phyloP scores from a whole-genome alignment of 2,797 vertebrate genomes.

The Microctenopoma steveboyesi region DNA sequence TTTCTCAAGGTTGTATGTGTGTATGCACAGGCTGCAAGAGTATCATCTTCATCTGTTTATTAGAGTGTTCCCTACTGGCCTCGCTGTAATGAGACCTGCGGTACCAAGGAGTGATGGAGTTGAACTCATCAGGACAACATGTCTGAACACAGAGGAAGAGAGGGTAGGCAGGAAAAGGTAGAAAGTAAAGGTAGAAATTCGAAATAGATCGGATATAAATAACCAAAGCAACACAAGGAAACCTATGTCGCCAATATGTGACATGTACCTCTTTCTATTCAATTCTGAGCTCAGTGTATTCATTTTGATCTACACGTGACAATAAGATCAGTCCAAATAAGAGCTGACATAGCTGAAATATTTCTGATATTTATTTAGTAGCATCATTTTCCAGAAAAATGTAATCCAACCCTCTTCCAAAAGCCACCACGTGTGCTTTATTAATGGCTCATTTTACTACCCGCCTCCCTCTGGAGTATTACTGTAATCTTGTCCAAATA shows the following conservation, averaged over 20 bases:
- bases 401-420: background rate
- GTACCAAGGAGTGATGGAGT: conserved; percentile 65
- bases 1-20: conserved; percentile 69
- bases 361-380: conserved; percentile 5
- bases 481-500: conserved; percentile 64
- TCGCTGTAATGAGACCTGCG: conserved; percentile 75
- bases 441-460: conserved; percentile 48
- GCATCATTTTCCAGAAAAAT: background rate
- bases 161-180: background rate
- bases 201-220: background rate
- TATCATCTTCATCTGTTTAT: conserved; percentile 74
- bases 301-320: background rate
- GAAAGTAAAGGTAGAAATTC: background rate
- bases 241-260: background rate
- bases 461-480: conserved; percentile 55
- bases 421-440: conserved; percentile 19
- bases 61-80: conserved; percentile 63
- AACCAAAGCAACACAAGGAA: background rate
- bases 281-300: background rate
- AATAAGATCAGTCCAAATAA: conserved; percentile 15
- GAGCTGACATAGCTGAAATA: conserved; percentile 20
- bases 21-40: conserved; percentile 29
- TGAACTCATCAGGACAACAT: conserved; percentile 61
- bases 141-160: conserved; percentile 7
- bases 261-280: background rate